Base-by-base conservation (phyloP, 2,113 vertebrate genomes). In the Rhadina sibilatrix region DNA sequence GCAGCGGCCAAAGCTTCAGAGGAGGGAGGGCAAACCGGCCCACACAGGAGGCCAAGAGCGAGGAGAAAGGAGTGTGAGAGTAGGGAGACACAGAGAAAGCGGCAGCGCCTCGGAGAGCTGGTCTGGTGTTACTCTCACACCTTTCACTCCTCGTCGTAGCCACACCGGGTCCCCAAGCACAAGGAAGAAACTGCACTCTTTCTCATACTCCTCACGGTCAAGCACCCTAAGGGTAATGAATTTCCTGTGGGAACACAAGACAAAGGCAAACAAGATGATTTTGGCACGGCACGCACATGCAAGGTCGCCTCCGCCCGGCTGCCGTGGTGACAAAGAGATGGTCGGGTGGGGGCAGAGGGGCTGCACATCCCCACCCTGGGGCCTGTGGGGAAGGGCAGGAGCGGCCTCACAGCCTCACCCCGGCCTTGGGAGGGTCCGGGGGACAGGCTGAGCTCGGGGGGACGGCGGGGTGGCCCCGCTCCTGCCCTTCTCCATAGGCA, bases 161-260 rank as follows among this genome's bases (percentile, higher is more conserved):
- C 99, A 99, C 95, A 98, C 97, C 60, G 99, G 99, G 93, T 99
- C 98, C 98, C 98, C 98, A 97, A 99, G 99, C 98, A 99, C 98
- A 98, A 99, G 96, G 99, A 97, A 99, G 99, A 99, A 99, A 98
- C 96, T 98, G 98, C 98, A 98, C 98, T 99, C 98, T 98, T 98
- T 99, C 98, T 99, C 98, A 98, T 99, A 99, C 97, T 99, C 98
- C 97, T 99, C 99, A 90, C 98, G 98, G 98, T 99, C 99, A 98
- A 98, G 97, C 97, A 99, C 98, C 98, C 96, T 99, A 99, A 99
- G 98, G 93, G 97, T 96, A 98, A 99, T 98, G 97, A 97, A 98
- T 98, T 99, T 99, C 99, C 99, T 99, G 99, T 97, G 98, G 97
- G 98, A 98, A 99, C 98, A 99, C 97, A 98, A 98, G 98, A 99